A percentile compares a stretch with the other conserved stretches of the same genome.
phyloP scores from a whole-genome alignment of 2,113 vertebrate genomes.

The Calonectris borealis region DNA sequence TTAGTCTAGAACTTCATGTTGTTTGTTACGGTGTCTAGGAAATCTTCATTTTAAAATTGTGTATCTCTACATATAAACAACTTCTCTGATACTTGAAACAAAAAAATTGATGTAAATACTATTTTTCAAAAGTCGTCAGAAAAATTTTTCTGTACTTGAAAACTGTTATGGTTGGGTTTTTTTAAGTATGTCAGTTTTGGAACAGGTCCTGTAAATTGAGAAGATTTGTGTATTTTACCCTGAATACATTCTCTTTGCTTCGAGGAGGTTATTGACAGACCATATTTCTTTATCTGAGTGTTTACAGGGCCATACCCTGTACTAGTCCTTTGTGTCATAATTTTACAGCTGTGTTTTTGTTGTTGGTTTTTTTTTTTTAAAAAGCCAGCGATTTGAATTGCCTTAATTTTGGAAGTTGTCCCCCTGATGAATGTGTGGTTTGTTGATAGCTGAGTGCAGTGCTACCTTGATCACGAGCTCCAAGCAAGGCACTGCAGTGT shows the following conservation, averaged over 20 bases:
- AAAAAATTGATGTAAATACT: neutral
- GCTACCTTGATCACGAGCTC: neutral
- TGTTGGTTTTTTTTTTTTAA: neutral
- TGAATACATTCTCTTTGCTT: neutral
- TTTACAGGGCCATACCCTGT: neutral
- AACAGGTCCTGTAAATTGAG: neutral
- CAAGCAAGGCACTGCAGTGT: neutral
- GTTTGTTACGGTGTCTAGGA: neutral
- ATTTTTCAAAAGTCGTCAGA: neutral
- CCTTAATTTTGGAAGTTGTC: neutral
- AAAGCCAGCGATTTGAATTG: neutral
- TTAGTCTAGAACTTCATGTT: neutral
- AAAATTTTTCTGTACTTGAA: neutral
- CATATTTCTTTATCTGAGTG: neutral
- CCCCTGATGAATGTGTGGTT: neutral
- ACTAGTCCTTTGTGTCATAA: neutral
- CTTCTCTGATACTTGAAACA: neutral
- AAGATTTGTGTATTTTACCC: neutral
- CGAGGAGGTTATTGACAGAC: neutral
- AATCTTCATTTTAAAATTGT: neutral
- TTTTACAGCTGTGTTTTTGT: neutral
- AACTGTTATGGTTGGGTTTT: neutral
- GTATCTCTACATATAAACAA: neutral
- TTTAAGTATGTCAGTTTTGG: neutral
- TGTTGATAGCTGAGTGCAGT: neutral